These are phyloP conservation scores for Poecilia wingei DNA, from an alignment of 2,797 vertebrate genomes.

Conservation along the genomic window DNA sequence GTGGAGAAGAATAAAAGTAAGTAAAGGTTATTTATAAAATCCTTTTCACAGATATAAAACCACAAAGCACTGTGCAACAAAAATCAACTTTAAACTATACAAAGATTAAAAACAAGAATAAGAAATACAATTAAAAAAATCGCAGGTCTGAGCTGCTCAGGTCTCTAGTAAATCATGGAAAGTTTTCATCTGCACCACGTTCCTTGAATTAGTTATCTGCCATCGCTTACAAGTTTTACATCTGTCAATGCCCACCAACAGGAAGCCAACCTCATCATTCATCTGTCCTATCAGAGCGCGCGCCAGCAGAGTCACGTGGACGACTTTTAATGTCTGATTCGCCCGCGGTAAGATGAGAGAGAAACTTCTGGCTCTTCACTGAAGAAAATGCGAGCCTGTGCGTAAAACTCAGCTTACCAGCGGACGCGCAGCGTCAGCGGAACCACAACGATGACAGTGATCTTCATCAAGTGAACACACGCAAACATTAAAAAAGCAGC, in stretches of 20 bases:
- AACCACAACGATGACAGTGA: slow-evolving; percentile 11
- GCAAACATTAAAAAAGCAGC: slow-evolving; percentile 25
- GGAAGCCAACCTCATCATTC: slow-evolving; percentile 23
- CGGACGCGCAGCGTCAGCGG: slow-evolving; percentile 43
- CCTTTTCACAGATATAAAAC: no score
- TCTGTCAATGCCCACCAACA: slow-evolving; percentile 31
- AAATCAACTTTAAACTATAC: no score
- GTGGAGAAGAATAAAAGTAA: neutral
- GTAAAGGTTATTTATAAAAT: neutral
- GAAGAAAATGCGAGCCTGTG: slow-evolving; percentile 55
- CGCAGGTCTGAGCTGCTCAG: neutral
- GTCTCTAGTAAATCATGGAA: neutral
- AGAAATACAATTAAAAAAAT: neutral
- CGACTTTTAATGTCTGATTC: slow-evolving; percentile 67
- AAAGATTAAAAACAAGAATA: no score
- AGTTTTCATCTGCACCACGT: neutral
- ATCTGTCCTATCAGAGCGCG: slow-evolving; percentile 71
- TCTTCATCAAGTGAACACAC: slow-evolving; percentile 18
- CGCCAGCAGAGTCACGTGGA: slow-evolving; percentile 66
- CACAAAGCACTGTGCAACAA: no score
- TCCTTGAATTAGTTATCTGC: slow-evolving; percentile 1
- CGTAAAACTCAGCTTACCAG: slow-evolving; percentile 56
- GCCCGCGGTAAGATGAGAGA: slow-evolving; percentile 78
- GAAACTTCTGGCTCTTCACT: slow-evolving; percentile 71
- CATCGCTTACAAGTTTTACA: slow-evolving; percentile 34